Conservation (phyloP, 2,797 vertebrate genomes). For the Buphagus erythrorhynchus region DNA sequence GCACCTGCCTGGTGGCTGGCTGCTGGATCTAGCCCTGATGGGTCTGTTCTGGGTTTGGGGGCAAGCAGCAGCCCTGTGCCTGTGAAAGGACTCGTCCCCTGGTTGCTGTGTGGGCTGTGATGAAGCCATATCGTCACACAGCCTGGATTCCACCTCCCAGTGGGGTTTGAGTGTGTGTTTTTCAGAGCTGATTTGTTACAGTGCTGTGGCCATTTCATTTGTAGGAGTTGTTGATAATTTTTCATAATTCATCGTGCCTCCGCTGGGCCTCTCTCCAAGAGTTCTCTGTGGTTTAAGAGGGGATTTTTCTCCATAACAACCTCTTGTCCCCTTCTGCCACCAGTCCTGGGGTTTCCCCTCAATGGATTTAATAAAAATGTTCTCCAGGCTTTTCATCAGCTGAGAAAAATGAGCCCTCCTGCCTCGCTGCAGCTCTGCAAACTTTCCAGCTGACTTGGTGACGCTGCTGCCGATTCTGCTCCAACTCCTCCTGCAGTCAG, state of each 20-base stretch:
- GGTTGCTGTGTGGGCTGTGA: neutral
- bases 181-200: neutral
- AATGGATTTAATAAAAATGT: conserved; percentile 33
- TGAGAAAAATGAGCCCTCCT: neutral
- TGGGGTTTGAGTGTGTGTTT: neutral
- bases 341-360: conserved; percentile 15
- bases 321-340: neutral
- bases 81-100: neutral
- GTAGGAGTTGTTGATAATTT: neutral
- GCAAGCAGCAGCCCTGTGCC: neutral
- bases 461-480: neutral
- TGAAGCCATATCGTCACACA: neutral
- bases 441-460: neutral
- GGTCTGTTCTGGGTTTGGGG: neutral
- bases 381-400: conserved; percentile 43
- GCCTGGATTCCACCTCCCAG: neutral
- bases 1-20: neutral
- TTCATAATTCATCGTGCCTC: neutral
- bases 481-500: neutral
- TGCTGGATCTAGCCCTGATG: neutral
- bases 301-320: conserved; percentile 41
- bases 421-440: neutral
- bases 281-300: neutral
- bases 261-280: neutral
- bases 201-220: neutral